These are phyloP conservation scores for Pteria penguin DNA, from an alignment of 2,888 invertebrate genomes.

Conservation along the genomic window DNA sequence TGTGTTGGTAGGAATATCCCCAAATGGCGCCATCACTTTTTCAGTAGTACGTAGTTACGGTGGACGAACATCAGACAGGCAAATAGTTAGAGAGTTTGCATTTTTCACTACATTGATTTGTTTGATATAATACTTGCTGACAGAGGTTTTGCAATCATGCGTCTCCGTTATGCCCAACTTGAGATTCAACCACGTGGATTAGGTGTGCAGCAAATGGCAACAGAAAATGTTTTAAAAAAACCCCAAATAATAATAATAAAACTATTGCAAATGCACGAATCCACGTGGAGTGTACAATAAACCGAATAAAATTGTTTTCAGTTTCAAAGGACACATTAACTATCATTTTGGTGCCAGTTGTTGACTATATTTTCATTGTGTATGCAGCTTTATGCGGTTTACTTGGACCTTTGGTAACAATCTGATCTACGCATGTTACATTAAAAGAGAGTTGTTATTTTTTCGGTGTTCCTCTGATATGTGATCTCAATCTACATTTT, in stretches of 20 bases:
- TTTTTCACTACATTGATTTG: conserved; percentile 19
- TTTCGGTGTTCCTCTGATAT: too few species aligned
- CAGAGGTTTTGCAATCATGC: conserved; percentile 6
- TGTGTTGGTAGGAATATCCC: not conserved
- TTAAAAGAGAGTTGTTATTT: too few species aligned
- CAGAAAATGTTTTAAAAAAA: not conserved
- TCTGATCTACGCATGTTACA: too few species aligned
- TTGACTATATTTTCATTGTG: too few species aligned
- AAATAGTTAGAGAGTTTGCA: not conserved
- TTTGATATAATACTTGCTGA: conserved; percentile 9
- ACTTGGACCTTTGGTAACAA: not conserved
- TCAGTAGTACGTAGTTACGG: not conserved
- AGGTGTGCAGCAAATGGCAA: conserved; percentile 10
- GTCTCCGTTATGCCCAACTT: not conserved
- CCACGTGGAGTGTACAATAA: conserved; percentile 16
- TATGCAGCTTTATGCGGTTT: conserved; percentile 11
- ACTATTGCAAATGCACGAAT: conserved; percentile 10
- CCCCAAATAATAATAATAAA: too few species aligned
- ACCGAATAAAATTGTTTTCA: not conserved
- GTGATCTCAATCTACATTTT: too few species aligned
- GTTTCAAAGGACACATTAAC: conserved; percentile 12
- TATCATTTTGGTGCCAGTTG: conserved; percentile 6
- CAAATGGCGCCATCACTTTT: not conserved
- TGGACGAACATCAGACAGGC: conserved; percentile 1
- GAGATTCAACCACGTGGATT: conserved; percentile 3